Conservation (phyloP, 2,113 vertebrate species). For the Zeus faber region DNA sequence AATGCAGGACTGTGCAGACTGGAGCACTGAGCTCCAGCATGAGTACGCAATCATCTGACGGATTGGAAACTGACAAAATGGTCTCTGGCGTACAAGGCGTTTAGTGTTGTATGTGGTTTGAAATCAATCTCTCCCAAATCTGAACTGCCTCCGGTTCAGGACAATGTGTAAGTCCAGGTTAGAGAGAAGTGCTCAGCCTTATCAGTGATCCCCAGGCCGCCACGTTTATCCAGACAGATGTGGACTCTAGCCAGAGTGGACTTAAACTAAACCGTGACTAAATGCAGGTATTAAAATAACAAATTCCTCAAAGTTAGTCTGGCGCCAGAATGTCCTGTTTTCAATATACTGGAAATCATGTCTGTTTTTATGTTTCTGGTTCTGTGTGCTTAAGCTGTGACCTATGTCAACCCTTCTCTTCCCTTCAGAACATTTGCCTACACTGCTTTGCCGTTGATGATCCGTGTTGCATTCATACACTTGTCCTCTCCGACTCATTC, state of each 20-base stretch:
- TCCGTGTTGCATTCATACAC: too few relatives aligned
- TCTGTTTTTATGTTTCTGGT: constrained; percentile 15
- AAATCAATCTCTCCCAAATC: too few relatives aligned
- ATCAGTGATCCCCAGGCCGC: constrained; percentile 25
- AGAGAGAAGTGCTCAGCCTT: constrained; percentile 30
- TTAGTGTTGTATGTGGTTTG: too few relatives aligned
- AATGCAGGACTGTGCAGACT: not conserved
- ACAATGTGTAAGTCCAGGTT: too few relatives aligned
- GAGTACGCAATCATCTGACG: not conserved
- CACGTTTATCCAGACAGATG: too few relatives aligned
- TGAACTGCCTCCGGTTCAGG: too few relatives aligned
- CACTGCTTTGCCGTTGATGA: too few relatives aligned
- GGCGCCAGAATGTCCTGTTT: constrained; percentile 71
- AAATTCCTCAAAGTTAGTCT: constrained; percentile 48
- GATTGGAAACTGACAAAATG: too few relatives aligned
- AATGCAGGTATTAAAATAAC: constrained; percentile 37
- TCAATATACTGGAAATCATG: constrained; percentile 44
- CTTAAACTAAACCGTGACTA: constrained; percentile 42
- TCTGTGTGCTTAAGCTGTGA: not conserved
- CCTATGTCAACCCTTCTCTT: too few relatives aligned
- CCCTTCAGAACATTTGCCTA: too few relatives aligned
- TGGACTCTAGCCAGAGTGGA: constrained; percentile 5
- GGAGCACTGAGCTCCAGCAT: not conserved
- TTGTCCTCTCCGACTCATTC: too few relatives aligned
- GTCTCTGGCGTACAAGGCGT: not conserved